Evolutionary conservation across 2,797 vertebrate species (phyloP).

Genomic region (Balearica regulorum): DNA sequence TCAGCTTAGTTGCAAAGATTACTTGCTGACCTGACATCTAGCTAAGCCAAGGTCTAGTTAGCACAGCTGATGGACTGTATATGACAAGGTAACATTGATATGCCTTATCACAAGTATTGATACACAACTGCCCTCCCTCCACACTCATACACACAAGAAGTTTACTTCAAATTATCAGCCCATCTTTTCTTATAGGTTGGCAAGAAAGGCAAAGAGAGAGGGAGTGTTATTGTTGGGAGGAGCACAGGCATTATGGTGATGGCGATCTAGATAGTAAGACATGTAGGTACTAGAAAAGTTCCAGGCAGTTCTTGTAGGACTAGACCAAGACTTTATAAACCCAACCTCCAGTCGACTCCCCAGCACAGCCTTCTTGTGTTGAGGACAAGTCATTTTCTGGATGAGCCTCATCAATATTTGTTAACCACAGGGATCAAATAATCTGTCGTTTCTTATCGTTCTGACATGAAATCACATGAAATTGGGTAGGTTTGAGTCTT

Average conservation of each 20-base stretch:
- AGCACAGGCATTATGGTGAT: background rate
- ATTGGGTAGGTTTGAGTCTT: background rate
- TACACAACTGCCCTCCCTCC: background rate
- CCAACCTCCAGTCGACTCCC: background rate
- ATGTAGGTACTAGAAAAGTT: slow-evolving; percentile 33
- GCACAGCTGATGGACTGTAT: background rate
- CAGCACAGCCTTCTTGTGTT: background rate
- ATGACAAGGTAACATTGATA: background rate
- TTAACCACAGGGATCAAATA: background rate
- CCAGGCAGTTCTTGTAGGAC: background rate
- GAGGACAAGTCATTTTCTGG: background rate
- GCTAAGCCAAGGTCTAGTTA: background rate
- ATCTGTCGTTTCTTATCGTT: background rate
- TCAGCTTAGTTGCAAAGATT: background rate
- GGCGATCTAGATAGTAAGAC: slow-evolving; percentile 5
- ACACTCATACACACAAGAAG: background rate
- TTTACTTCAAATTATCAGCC: background rate
- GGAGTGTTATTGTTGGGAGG: slow-evolving; percentile 7
- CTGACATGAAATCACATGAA: background rate
- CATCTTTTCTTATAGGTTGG: background rate
- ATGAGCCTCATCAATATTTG: background rate
- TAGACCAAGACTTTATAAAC: background rate
- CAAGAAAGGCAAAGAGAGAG: background rate
- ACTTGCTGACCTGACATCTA: background rate
- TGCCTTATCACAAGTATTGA: background rate